Conservation (phyloP, 2,113 vertebrate genomes). For the Dissostichus mawsoni region DNA sequence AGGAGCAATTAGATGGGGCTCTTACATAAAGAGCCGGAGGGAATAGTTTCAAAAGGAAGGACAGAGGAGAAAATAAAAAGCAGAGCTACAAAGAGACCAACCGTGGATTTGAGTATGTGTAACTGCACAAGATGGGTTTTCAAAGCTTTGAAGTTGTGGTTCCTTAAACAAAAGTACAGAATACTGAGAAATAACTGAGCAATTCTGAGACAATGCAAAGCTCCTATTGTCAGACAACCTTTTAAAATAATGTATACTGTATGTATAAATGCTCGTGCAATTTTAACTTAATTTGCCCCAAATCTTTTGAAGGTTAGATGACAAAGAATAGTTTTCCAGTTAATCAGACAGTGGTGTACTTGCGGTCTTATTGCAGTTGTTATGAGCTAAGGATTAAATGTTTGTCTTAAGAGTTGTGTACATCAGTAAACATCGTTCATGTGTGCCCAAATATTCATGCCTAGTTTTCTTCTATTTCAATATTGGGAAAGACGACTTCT, state of each 20-base stretch:
- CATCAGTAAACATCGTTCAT: not conserved
- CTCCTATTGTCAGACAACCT: not conserved
- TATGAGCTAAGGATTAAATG: not conserved
- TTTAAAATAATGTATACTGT: not conserved
- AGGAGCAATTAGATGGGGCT: slow-evolving; percentile 52
- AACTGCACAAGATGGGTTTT: not conserved
- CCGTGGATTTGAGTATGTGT: slow-evolving; percentile 12
- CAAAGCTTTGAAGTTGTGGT: slow-evolving; percentile 6
- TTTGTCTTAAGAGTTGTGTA: not conserved
- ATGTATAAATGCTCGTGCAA: not conserved
- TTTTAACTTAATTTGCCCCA: not conserved
- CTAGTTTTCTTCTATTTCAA: too few relatives aligned
- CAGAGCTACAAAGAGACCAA: slow-evolving; percentile 4
- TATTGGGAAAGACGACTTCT: not conserved
- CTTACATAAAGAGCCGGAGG: slow-evolving; percentile 53
- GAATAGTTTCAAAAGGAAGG: slow-evolving; percentile 20
- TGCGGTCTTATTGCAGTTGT: not conserved
- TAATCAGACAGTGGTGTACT: not conserved
- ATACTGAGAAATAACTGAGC: not conserved
- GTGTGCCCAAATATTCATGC: too few relatives aligned
- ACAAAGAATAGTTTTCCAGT: not conserved
- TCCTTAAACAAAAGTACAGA: not conserved
- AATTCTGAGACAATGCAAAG: not conserved
- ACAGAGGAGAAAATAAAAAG: slow-evolving; percentile 28
- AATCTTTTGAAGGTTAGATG: not conserved